Evolutionary conservation across 2,888 invertebrate species (phyloP).

Genomic region (Hypomecis punctinalis): DNA sequence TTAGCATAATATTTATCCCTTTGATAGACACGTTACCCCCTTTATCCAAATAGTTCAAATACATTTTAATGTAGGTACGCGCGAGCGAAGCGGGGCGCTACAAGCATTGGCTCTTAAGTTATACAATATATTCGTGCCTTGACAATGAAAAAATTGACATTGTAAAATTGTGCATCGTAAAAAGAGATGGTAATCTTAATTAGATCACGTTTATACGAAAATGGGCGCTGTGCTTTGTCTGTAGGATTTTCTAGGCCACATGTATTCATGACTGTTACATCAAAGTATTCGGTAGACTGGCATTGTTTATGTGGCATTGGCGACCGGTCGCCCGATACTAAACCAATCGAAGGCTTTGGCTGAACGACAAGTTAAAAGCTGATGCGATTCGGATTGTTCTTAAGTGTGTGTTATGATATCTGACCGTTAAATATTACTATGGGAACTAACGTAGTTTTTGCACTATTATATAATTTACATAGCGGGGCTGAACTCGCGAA

Average conservation of each 20-base stretch:
- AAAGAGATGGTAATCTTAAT: slow-evolving; percentile 61
- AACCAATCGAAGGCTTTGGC: slow-evolving; percentile 65
- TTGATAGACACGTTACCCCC: too few relatives aligned
- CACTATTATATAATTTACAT: too few relatives aligned
- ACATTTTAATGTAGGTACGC: too few relatives aligned
- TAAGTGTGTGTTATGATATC: too few relatives aligned
- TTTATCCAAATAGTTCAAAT: too few relatives aligned
- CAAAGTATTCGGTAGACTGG: slow-evolving; percentile 57
- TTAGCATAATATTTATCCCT: too few relatives aligned
- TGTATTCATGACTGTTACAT: slow-evolving; percentile 49
- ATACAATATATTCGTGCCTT: slow-evolving; percentile 41
- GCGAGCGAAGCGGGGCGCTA: too few relatives aligned
- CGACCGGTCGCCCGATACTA: slow-evolving; percentile 52
- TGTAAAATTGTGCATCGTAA: slow-evolving; percentile 49
- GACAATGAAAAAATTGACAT: slow-evolving; percentile 59
- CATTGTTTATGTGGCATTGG: slow-evolving; percentile 72
- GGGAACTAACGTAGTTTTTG: too few relatives aligned
- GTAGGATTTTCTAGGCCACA: slow-evolving; percentile 28
- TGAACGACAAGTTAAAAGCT: slow-evolving; percentile 51
- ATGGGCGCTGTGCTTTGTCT: slow-evolving; percentile 44
- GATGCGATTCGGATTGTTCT: slow-evolving; percentile 40
- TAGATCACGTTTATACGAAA: slow-evolving; percentile 61
- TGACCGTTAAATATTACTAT: too few relatives aligned
- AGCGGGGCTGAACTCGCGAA: too few relatives aligned
- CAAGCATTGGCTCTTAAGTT: slow-evolving; percentile 19